Evolutionary conservation across 1,140 invertebrate genomes (phyloP).

Genomic region (Heliconius hermathena): DNA sequence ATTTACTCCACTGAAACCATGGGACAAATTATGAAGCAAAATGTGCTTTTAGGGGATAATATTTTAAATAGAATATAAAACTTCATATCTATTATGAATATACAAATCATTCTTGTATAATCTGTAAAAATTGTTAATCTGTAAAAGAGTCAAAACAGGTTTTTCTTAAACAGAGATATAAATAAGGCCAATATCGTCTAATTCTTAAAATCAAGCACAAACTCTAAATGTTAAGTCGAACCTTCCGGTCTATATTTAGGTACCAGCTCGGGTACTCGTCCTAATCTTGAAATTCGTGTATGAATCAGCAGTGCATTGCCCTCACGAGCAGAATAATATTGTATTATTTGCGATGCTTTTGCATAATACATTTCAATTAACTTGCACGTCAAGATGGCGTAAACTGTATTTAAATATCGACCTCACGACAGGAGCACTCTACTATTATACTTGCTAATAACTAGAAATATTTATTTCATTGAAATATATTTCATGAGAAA

Average conservation of each 20-base stretch:
- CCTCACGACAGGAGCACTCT: conserved; percentile 59
- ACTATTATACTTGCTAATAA: conserved; percentile 55
- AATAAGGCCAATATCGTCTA: neutral
- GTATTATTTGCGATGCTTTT: conserved; percentile 57
- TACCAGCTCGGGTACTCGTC: conserved; percentile 48
- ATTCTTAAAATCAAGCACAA: neutral
- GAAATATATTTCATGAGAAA: conserved; percentile 37
- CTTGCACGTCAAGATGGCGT: conserved; percentile 57
- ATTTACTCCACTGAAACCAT: neutral
- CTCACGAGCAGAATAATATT: conserved; percentile 40
- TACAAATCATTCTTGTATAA: too few relatives aligned
- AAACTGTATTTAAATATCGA: conserved; percentile 69
- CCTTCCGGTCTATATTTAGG: conserved; percentile 56
- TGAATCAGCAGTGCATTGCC: conserved; percentile 56
- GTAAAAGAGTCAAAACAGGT: too few relatives aligned
- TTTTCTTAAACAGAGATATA: neutral
- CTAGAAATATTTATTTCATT: conserved; percentile 1
- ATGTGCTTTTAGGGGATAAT: too few relatives aligned
- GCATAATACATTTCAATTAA: conserved; percentile 73
- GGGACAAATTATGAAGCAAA: neutral
- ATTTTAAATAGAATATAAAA: too few relatives aligned
- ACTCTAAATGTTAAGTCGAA: conserved; percentile 9
- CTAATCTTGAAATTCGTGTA: conserved; percentile 61
- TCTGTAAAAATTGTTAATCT: too few relatives aligned
- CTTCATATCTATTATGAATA: too few relatives aligned